phyloP scores from a whole-genome alignment of 2,888 invertebrate genomes.

The Drosophila longiperda region DNA sequence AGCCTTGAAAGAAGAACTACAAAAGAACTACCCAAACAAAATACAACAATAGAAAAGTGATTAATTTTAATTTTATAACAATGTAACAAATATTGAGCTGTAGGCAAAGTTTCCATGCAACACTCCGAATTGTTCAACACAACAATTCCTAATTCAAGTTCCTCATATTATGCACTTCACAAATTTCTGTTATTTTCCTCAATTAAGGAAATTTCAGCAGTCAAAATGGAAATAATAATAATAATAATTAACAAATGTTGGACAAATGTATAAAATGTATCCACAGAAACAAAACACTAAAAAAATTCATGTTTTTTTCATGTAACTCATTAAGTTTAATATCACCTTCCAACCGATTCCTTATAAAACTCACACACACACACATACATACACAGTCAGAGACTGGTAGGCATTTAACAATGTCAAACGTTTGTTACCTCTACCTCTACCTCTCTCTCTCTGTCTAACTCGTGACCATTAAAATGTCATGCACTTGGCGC shows the following conservation, averaged over 20 bases:
- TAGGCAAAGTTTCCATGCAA: background rate
- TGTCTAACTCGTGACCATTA: conserved; percentile 50
- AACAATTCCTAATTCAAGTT: background rate
- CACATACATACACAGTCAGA: conserved; percentile 1
- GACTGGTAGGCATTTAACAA: conserved; percentile 62
- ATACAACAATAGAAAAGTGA: background rate
- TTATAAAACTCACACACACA: background rate
- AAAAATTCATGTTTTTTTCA: background rate
- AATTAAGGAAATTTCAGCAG: background rate
- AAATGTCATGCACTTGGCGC: conserved; percentile 78
- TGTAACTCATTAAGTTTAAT: background rate
- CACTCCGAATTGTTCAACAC: background rate
- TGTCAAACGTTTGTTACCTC: conserved; percentile 50
- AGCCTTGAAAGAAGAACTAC: background rate
- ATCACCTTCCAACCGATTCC: background rate
- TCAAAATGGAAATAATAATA: background rate
- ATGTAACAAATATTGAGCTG: background rate
- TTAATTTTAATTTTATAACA: background rate
- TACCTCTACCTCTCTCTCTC: background rate
- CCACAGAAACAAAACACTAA: background rate
- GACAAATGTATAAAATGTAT: background rate
- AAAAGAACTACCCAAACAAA: background rate
- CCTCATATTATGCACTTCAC: background rate
- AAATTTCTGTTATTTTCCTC: background rate
- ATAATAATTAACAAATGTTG: conserved; percentile 1